Evolutionary conservation across 2,888 invertebrate species (phyloP), one percentile per base, ranked within the genome.

Genomic region (Dichetophora obliterata): DNA sequence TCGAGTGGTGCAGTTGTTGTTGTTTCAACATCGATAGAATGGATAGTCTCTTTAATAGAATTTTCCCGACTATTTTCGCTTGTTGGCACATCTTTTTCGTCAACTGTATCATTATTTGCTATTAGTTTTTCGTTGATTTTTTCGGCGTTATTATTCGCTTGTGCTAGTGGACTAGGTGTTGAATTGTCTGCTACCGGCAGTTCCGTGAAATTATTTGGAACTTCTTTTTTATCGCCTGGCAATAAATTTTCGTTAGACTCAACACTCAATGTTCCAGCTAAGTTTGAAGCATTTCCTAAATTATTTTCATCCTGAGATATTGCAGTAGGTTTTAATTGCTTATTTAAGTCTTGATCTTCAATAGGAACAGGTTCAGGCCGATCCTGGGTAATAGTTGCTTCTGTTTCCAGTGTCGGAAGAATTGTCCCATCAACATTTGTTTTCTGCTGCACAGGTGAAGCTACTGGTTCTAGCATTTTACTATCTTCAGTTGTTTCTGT

Each of bases 341-440:
- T 43, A 43, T 43, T 43, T 11, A 43, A 43, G 1, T 43, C 14
- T 14, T 43, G 2, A 43, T 11, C 14, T 11, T 43, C 11, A 11
- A 43, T 14, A 11, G 3, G 2, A 2, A 43, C 11, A 43, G 14
- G 11, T 6, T 43, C 2, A 11, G 43, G 43, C 43, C 1, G 43
- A 1, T 43, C 43, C 14, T 43, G 43, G 6, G 11, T 14, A 48
- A 73, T 65, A 3, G 31, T 48, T 63, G 63, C 5, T 22, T 73
- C 65, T 48, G 37, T 34, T 31, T 31, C 37, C 4, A 66, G n/a
- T 37, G 75, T 54, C 54, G 54, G 31, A 31, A 31, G 31, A 4
- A 92, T 92, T 14, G 94, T 94, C 16, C 94, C 94, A 87, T 94
- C 94, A 81, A 94, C 88, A 34, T 91, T 90, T 71, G 83, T 48